A percentile compares a stretch with the other conserved stretches of the same genome.
phyloP scores from a whole-genome alignment of 2,113 vertebrate genomes.

The Serinus canaria region DNA sequence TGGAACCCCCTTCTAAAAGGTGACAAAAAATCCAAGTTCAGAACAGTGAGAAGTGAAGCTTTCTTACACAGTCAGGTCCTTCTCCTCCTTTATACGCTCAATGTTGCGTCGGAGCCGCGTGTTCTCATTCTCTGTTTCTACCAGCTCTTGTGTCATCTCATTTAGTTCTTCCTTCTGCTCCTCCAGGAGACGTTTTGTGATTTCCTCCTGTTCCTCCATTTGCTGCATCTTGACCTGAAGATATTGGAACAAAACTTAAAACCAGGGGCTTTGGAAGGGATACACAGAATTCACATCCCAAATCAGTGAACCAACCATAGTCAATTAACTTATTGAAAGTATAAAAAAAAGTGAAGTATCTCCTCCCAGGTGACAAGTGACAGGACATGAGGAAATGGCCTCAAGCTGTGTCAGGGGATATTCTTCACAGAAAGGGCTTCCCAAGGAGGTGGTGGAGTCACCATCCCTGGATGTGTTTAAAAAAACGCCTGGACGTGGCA shows the following conservation, averaged over 20 bases:
- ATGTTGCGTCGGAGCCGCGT: constrained; percentile 79
- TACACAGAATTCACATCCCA: not conserved
- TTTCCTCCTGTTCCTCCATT: constrained; percentile 78
- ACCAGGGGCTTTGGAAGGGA: not conserved
- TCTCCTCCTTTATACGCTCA: constrained; percentile 85
- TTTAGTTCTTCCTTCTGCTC: constrained; percentile 80
- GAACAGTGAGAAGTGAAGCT: not conserved
- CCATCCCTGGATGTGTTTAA: rapidly evolving
- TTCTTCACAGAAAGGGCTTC: not conserved
- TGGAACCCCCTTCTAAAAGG: not conserved
- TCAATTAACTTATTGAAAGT: not conserved
- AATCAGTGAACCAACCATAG: not conserved
- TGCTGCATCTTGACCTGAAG: constrained; percentile 81
- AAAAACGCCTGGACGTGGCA: not conserved
- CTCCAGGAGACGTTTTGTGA: constrained; percentile 79
- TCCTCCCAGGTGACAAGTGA: not conserved
- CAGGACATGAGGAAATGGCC: not conserved
- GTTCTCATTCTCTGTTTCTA: constrained; percentile 85
- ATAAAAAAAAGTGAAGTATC: not conserved
- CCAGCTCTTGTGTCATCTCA: constrained; percentile 86
- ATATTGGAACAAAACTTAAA: not conserved
- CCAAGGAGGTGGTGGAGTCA: not conserved
- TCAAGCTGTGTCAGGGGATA: not conserved
- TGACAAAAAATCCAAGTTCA: not conserved
- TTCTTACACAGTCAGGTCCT: constrained; percentile 74